Percentiles rank a stretch among this genome's conserved stretches.
phyloP scores from a whole-genome alignment of 2,113 vertebrate genomes.

The Odocoileus virginianus region DNA sequence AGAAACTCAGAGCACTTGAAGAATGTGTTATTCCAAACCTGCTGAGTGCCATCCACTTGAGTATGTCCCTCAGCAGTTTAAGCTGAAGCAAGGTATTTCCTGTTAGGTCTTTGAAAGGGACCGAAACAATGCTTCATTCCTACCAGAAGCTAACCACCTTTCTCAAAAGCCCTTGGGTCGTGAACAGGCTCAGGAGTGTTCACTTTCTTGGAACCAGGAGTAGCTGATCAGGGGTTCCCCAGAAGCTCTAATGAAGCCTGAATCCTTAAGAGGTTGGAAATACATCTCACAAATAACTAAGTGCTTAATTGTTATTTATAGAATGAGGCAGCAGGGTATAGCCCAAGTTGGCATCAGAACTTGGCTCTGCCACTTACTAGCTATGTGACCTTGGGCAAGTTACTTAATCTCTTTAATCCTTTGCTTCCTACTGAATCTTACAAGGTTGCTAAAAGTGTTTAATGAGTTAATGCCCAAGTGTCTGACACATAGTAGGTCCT shows the following conservation, averaged over 20 bases:
- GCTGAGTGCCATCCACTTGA: constrained; percentile 64
- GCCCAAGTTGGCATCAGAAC: constrained; percentile 42
- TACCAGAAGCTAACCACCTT: constrained; percentile 37
- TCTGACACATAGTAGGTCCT: background rate
- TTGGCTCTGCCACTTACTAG: constrained; percentile 43
- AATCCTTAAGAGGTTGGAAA: constrained; percentile 27
- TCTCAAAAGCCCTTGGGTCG: constrained; percentile 1
- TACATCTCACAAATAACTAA: constrained; percentile 43
- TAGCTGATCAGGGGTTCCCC: constrained; percentile 32
- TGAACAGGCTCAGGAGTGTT: constrained; percentile 17
- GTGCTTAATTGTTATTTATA: constrained; percentile 59
- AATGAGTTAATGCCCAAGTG: background rate
- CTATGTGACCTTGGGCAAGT: constrained; percentile 50
- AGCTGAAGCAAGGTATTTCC: constrained; percentile 58
- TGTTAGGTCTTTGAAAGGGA: constrained; percentile 64
- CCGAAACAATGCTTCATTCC: background rate
- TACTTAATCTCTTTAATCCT: constrained; percentile 66
- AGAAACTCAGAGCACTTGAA: constrained; percentile 48
- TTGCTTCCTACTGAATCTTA: constrained; percentile 58
- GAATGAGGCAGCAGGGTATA: constrained; percentile 40
- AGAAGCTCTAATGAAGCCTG: constrained; percentile 15
- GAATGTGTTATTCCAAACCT: constrained; percentile 60
- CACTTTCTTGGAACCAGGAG: constrained; percentile 33
- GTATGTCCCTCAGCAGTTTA: constrained; percentile 46
- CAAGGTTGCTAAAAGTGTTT: background rate